Conservation (phyloP, 2,888 invertebrate genomes). For the Agonum fuliginosum region DNA sequence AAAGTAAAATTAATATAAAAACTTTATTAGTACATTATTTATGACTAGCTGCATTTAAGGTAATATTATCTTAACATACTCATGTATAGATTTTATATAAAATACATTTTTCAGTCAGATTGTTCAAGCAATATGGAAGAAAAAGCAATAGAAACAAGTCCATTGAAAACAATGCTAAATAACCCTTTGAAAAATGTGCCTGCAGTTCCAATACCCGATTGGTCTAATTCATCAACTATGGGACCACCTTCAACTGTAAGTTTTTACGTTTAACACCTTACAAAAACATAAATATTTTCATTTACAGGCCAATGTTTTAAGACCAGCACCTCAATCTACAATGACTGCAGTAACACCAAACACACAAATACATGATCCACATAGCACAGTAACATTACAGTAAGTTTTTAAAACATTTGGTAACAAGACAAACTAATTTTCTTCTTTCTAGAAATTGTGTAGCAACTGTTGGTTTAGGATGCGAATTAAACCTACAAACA, state of each 20-base stretch:
- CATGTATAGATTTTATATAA: neutral
- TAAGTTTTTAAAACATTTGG: conserved; percentile 63
- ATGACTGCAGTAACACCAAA: conserved; percentile 57
- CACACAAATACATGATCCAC: conserved; percentile 73
- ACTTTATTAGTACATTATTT: neutral
- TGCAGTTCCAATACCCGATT: conserved; percentile 71
- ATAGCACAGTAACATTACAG: conserved; percentile 74
- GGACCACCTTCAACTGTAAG: conserved; percentile 57
- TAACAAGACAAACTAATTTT: neutral
- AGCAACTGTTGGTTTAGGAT: conserved; percentile 84
- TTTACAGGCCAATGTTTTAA: conserved; percentile 23
- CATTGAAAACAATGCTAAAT: conserved; percentile 70
- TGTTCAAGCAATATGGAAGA: conserved; percentile 60
- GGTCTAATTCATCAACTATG: conserved; percentile 66
- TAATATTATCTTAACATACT: conserved; percentile 9
- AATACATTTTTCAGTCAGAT: conserved; percentile 5
- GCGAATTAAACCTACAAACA: conserved; percentile 81
- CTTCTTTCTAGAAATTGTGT: conserved; percentile 83
- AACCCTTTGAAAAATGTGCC: conserved; percentile 70
- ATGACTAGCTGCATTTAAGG: neutral
- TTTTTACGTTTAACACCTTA: neutral
- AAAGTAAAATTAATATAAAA: neutral
- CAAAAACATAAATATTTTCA: conserved; percentile 66
- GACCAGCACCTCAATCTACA: conserved; percentile 58
- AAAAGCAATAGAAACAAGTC: conserved; percentile 65